A percentile compares a stretch with the other conserved stretches of the same genome.
These are phyloP conservation scores for Aptenodytes patagonicus DNA, from an alignment of 2,113 vertebrate species.

Conservation along the genomic window DNA sequence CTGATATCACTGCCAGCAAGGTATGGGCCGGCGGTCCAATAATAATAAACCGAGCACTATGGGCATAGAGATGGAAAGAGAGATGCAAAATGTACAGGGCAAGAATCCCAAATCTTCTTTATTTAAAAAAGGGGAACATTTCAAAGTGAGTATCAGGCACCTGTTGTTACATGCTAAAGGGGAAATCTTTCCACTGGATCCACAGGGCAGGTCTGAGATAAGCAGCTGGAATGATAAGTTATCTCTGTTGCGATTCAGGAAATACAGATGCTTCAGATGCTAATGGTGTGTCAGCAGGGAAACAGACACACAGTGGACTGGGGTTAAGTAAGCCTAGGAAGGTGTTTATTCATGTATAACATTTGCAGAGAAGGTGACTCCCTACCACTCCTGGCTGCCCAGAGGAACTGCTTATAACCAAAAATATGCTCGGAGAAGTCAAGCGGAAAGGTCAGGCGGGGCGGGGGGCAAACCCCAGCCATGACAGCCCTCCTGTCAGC, in stretches of 20 bases:
- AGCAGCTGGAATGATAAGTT: constrained; percentile 59
- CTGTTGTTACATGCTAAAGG: constrained; percentile 29
- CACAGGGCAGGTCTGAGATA: constrained; percentile 52
- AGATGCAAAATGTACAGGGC: neutral
- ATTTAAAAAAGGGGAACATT: neutral
- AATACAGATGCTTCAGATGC: constrained; percentile 61
- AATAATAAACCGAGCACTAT: neutral
- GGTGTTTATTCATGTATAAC: constrained; percentile 55
- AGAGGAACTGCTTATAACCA: constrained; percentile 4
- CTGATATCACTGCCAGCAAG: neutral
- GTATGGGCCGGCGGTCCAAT: rapidly evolving
- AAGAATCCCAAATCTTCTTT: neutral
- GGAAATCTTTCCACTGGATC: constrained; percentile 18
- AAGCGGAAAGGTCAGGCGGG: neutral
- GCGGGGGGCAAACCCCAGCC: neutral
- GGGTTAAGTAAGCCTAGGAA: constrained; percentile 22
- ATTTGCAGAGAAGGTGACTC: constrained; percentile 54
- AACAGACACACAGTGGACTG: neutral
- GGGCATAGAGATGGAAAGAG: neutral
- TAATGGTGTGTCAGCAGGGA: constrained; percentile 60
- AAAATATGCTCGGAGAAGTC: neutral
- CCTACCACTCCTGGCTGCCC: neutral
- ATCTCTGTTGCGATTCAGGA: constrained; percentile 33
- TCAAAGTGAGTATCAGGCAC: constrained; percentile 5
- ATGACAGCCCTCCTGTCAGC: neutral